Evolutionary conservation across 2,113 vertebrate genomes (phyloP), one percentile per base, ranked within the genome.

Genomic region (Calyptomena viridis): DNA sequence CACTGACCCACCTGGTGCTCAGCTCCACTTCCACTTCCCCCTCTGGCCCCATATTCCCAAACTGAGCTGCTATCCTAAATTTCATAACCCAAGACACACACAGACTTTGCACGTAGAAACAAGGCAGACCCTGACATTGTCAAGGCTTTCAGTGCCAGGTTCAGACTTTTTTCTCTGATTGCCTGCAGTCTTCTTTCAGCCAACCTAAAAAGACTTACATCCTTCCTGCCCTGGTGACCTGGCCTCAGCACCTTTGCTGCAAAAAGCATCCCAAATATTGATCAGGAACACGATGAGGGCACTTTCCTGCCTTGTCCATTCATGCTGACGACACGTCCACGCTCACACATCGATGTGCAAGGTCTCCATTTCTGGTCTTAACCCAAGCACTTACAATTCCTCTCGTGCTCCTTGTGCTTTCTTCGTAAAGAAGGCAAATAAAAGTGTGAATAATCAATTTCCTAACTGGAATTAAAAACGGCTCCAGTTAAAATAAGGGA

Each of bases 361-460:
- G 78, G 39, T 95, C 87, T 60, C 92, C 69, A 67, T 73, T 75
- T 25, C 68, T 75, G 84, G 17, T 31, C 84, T 89, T 89, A 78
- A 90, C 89, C 89, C 66, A 53, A 58, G 72, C 78, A 20, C 89
- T 97, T 97, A 66, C 81, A 95, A 96, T 97, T 97, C 96, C 88
- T 94, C 84, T 80, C 93, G 87, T 8, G 64, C 88, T 92, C 68
- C 91, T 86, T 0, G 23, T 39, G 89, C 91, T 93, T 93, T 96
- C 82, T 88, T 86, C 87, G 77, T 53, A 78, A 95, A 96, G 89
- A 90, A 97, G 96, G 89, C 95, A 94, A 96, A 97, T 93, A 97
- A 92, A 96, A 90, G 96, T 96, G 85, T 97, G 95, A 96, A 96
- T 96, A 96, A 97, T 96, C 97, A 96, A 97, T 97, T 96, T 95